Evolutionary conservation across 2,888 invertebrate genomes (phyloP).

Genomic region (Galerucella pusilla): DNA sequence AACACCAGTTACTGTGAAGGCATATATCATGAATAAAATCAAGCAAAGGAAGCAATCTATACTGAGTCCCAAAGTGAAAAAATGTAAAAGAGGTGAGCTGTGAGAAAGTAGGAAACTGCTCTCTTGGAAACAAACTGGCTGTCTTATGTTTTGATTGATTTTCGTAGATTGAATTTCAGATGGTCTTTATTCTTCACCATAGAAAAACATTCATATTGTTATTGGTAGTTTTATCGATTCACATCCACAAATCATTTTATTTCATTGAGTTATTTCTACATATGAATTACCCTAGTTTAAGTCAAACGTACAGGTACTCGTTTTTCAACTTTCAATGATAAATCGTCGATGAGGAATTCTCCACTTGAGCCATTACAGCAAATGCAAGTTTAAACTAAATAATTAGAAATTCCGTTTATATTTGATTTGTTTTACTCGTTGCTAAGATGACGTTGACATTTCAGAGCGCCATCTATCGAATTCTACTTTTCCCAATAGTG

Average conservation of each 20-base stretch:
- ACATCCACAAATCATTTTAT: neutral
- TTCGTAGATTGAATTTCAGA: neutral
- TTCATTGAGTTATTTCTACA: neutral
- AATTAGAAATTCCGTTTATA: slow-evolving; percentile 8
- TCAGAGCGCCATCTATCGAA: too few species aligned
- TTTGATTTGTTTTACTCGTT: too few species aligned
- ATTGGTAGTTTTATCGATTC: neutral
- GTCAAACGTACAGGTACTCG: neutral
- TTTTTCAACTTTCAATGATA: neutral
- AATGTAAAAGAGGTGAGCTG: slow-evolving; percentile 23
- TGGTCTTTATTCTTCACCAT: neutral
- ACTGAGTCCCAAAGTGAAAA: slow-evolving; percentile 15
- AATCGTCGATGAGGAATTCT: slow-evolving; percentile 5
- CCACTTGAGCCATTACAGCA: slow-evolving; percentile 4
- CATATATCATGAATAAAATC: slow-evolving; percentile 29
- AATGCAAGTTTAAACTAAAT: slow-evolving; percentile 4
- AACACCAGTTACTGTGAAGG: slow-evolving; percentile 20
- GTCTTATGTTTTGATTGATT: neutral
- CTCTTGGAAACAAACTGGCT: neutral
- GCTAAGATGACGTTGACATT: too few species aligned
- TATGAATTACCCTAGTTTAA: neutral
- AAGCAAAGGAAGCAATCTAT: slow-evolving; percentile 18
- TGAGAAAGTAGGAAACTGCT: neutral
- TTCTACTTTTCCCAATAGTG: too few species aligned
- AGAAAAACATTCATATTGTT: neutral